Base-by-base conservation (phyloP, 2,797 vertebrate species). In the Anniella stebbinsi region DNA sequence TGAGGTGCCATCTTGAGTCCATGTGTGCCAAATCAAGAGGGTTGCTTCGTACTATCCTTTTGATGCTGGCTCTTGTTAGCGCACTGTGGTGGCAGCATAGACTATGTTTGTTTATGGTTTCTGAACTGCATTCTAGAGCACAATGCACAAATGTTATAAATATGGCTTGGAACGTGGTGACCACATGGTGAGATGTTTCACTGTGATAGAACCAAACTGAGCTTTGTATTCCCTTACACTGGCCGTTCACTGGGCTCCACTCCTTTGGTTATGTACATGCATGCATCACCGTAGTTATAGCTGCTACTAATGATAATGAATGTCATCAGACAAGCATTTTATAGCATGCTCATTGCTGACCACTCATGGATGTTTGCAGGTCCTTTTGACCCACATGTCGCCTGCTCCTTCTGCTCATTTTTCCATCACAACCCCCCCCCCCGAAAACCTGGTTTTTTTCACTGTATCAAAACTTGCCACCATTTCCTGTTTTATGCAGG, bases 1-100 rank as follows among this genome's bases (percentile, higher is more conserved):
- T 12, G 85, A 88, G 78, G n/a, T 92, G 69, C 81, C 93, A 94
- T 89, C 87, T 88, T 0, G 21, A 85, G 94, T 75, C 89, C 94
- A 93, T 91, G 72, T 96, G 93, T 93, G 84, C 87, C 84, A 86
- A 88, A 92, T 73, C 76, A 41, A 89, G 92, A 91, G 72, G n/a
- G 15, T 89, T 91, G 73, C 85, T 85, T 90, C 91, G 38, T 75
- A 38, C 0, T 9, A 2, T 77, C 91, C 28, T 38, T 72, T 87
- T 92, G 85, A 2, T 0, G 91, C 63, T 45, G 89, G 84, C 89
- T 12, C 3, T 0, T 38, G 60, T 87, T 84, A 38, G 38, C 81
- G 33, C 0, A 0, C 85, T 66, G 41, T 66, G 3, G 38, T 51
- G 67, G 0, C 0, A 76, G 0, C 0, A 76, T n/a, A 2, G 45